These are phyloP conservation scores for Phrynocephalus forsythii DNA, from an alignment of 2,797 vertebrate genomes.

Conservation along the genomic window DNA sequence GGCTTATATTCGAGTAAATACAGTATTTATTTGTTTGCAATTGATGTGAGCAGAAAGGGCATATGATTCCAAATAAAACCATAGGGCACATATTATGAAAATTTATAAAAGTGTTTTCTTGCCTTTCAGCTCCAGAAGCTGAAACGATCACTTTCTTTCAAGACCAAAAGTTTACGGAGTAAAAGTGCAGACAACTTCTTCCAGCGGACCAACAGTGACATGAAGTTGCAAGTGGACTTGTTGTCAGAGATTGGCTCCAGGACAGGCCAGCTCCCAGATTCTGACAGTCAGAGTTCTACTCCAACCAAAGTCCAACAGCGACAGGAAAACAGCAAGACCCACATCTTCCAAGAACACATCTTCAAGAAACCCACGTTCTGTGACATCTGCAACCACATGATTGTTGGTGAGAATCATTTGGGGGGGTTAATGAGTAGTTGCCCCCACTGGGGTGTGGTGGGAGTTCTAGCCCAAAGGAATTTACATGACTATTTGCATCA, in stretches of 20 bases:
- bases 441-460: background rate
- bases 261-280: constrained; percentile 83
- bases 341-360: constrained; percentile 95
- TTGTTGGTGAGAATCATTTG: constrained; percentile 88
- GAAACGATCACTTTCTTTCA: constrained; percentile 97
- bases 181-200: constrained; percentile 99
- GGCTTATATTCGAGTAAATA: too few relatives aligned
- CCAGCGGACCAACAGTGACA: constrained; percentile 86
- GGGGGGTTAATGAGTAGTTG: background rate
- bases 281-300: constrained; percentile 82
- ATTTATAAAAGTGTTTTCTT: constrained; percentile 66
- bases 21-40: background rate
- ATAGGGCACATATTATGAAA: background rate
- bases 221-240: constrained; percentile 85
- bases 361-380: constrained; percentile 99
- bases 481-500: background rate
- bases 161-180: constrained; percentile 96
- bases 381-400: constrained; percentile 99
- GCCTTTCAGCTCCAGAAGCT: constrained; percentile 92
- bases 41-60: background rate
- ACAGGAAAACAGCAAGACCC: constrained; percentile 83
- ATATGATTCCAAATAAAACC: background rate
- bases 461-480: background rate
- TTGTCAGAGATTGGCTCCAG: constrained; percentile 87
- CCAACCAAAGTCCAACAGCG: constrained; percentile 84